Evolutionary conservation across 2,888 invertebrate species (phyloP).

Genomic region (Diarsia rubi): DNA sequence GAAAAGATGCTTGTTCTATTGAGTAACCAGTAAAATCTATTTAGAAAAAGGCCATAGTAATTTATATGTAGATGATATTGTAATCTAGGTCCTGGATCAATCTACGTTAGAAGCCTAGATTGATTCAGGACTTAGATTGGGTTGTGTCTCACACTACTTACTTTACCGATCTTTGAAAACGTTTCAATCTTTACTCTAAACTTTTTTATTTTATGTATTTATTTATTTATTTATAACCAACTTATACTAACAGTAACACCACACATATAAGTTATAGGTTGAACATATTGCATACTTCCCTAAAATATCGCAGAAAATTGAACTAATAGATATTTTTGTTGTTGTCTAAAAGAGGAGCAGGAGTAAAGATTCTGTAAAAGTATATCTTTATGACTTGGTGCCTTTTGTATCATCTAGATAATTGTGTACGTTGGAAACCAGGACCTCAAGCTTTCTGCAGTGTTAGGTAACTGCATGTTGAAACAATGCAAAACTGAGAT

Average conservation of each 20-base stretch:
- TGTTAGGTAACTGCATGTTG: constrained; percentile 13
- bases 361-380: neutral
- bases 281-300: neutral
- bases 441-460: neutral
- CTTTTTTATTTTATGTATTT: too few species aligned
- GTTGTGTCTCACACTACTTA: neutral
- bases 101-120: neutral
- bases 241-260: too few species aligned
- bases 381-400: neutral
- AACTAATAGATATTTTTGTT: neutral
- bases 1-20: constrained; percentile 24
- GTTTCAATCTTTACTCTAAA: neutral
- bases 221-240: too few species aligned
- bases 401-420: neutral
- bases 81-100: constrained; percentile 2
- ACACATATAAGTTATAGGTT: too few species aligned
- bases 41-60: constrained; percentile 7
- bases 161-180: neutral
- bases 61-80: constrained; percentile 28
- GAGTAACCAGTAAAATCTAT: constrained; percentile 19
- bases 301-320: neutral
- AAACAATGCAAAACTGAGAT: constrained; percentile 29
- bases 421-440: neutral
- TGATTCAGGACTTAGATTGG: too few species aligned
- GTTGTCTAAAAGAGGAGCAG: too few species aligned